A percentile compares a stretch with the other conserved stretches of the same genome.
Conservation (phyloP, 2,113 vertebrate species). For the Corythaeola cristata region DNA sequence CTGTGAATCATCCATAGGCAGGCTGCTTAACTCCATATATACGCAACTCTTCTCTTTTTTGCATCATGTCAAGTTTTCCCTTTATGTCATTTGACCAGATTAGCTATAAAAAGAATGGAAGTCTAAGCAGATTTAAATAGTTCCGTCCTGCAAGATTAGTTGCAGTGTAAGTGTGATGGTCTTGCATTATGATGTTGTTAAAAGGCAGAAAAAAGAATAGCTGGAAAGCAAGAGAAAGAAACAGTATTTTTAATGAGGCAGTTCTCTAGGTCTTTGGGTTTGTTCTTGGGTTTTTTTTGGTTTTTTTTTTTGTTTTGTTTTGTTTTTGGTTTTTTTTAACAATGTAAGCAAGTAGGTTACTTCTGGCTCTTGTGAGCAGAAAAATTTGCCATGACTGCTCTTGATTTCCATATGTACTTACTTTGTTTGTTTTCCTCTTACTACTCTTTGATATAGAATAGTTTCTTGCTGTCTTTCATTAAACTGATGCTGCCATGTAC, state of each 20-base stretch:
- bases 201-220: neutral
- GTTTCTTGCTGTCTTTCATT: constrained; percentile 63
- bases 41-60: neutral
- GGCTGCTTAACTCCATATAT: neutral
- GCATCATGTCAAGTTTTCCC: neutral
- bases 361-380: constrained; percentile 31
- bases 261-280: neutral
- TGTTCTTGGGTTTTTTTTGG: neutral
- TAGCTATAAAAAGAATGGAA: neutral
- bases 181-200: neutral
- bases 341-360: neutral
- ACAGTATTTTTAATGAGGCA: neutral
- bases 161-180: neutral
- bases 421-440: constrained; percentile 52
- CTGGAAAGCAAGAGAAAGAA: neutral
- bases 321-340: neutral
- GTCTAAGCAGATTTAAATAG: neutral
- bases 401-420: constrained; percentile 36
- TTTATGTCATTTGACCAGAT: neutral
- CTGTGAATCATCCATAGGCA: neutral
- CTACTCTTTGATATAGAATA: constrained; percentile 52
- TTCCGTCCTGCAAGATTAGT: neutral
- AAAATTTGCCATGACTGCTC: neutral
- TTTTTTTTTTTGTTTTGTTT: neutral
- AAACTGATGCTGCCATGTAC: constrained; percentile 11